These are phyloP conservation scores for Brachynemurus nebulosus DNA, from an alignment of 2,888 invertebrate species.

Conservation along the genomic window DNA sequence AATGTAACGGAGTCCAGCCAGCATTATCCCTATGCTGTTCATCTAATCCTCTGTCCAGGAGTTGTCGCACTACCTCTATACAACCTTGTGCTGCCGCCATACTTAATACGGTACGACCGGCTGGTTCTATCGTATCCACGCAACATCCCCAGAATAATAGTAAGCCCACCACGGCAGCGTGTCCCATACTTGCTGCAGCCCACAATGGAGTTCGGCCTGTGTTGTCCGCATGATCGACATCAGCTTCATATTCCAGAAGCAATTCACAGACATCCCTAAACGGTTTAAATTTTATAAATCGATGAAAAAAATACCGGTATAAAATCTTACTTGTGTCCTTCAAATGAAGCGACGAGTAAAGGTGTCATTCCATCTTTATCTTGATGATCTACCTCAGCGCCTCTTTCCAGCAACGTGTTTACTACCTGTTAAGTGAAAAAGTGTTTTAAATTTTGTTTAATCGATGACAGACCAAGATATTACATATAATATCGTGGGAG, in stretches of 20 bases:
- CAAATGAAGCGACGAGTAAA: slow-evolving; percentile 76
- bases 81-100: slow-evolving; percentile 78
- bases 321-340: slow-evolving; percentile 62
- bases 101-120: slow-evolving; percentile 80
- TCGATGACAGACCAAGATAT: background rate
- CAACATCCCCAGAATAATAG: slow-evolving; percentile 92
- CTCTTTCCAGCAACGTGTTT: slow-evolving; percentile 60
- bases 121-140: slow-evolving; percentile 87
- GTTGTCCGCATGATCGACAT: slow-evolving; percentile 74
- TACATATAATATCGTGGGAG: too few species aligned
- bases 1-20: slow-evolving; percentile 95
- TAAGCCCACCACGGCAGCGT: slow-evolving; percentile 70
- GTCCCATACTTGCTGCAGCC: slow-evolving; percentile 89
- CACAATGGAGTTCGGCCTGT: slow-evolving; percentile 76
- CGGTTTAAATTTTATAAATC: slow-evolving; percentile 7
- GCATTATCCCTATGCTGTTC: slow-evolving; percentile 85
- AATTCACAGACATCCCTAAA: slow-evolving; percentile 77
- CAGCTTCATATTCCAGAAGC: slow-evolving; percentile 81
- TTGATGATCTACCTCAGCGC: slow-evolving; percentile 66
- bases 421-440: slow-evolving; percentile 40
- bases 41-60: slow-evolving; percentile 75
- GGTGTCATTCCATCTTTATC: slow-evolving; percentile 84
- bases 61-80: slow-evolving; percentile 75
- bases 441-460: background rate
- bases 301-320: background rate